Evolutionary conservation across 1,140 invertebrate species (phyloP).

Genomic region (Ips typographus): DNA sequence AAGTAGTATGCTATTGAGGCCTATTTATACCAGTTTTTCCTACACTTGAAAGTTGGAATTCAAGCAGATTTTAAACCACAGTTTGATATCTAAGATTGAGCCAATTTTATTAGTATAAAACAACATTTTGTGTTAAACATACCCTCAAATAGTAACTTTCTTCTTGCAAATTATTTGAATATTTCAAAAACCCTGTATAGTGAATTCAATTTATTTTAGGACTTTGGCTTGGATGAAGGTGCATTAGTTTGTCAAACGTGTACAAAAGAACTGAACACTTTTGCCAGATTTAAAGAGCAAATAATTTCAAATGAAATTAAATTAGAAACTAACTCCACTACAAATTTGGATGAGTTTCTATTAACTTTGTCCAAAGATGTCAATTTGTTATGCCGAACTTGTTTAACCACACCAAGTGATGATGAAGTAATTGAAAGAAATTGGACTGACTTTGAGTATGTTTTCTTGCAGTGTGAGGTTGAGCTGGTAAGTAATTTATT

Average conservation of each 20-base stretch:
- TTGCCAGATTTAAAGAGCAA: neutral
- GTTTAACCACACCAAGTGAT: neutral
- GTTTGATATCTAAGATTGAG: no score
- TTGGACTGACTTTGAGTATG: neutral
- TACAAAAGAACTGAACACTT: neutral
- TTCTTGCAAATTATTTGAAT: no score
- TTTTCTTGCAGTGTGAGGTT: neutral
- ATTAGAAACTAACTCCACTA: neutral
- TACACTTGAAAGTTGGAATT: no score
- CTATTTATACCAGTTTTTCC: no score
- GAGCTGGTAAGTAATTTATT: neutral
- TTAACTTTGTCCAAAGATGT: constrained; percentile 7
- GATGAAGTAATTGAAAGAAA: neutral
- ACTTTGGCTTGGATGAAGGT: constrained; percentile 2
- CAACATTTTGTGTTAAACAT: no score
- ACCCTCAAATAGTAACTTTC: no score
- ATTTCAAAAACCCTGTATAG: neutral
- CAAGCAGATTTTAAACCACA: no score
- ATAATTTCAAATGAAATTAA: constrained; percentile 5
- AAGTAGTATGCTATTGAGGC: no score
- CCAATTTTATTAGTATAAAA: no score
- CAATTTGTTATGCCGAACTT: neutral
- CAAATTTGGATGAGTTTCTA: neutral
- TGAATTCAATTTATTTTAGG: neutral
- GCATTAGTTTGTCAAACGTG: neutral